Evolutionary conservation across 1,140 invertebrate species (phyloP).

Genomic region (Saxidomus purpurata): DNA sequence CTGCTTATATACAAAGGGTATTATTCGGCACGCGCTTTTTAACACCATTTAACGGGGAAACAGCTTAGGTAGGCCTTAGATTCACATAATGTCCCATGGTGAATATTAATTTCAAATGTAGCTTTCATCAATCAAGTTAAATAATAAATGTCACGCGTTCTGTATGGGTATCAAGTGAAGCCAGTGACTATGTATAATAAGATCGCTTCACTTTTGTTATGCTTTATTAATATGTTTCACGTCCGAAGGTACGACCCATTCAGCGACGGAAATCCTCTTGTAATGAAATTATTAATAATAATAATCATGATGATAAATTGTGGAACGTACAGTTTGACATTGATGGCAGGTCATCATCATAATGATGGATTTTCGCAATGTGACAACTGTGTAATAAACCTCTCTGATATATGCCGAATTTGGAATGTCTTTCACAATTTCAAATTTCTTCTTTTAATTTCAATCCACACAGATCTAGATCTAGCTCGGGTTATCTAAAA

Average conservation of each 20-base stretch:
- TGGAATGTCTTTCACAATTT: too few species aligned
- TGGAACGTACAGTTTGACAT: too few species aligned
- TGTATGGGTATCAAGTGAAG: not conserved
- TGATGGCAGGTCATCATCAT: too few species aligned
- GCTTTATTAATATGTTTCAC: not conserved
- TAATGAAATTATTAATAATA: too few species aligned
- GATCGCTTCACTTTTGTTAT: not conserved
- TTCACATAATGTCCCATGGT: not conserved
- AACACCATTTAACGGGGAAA: not conserved
- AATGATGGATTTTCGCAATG: too few species aligned
- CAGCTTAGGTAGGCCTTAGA: not conserved
- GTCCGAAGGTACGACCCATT: not conserved
- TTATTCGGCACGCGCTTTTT: not conserved
- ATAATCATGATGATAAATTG: too few species aligned
- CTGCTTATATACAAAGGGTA: not conserved
- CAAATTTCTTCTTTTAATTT: too few species aligned
- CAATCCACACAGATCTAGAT: too few species aligned
- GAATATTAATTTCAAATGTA: constrained; percentile 25
- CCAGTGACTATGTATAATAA: not conserved
- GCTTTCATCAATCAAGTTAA: constrained; percentile 8
- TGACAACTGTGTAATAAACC: too few species aligned
- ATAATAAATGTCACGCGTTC: not conserved
- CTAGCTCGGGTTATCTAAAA: too few species aligned
- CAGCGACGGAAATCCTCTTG: not conserved
- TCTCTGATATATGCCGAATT: too few species aligned